A percentile compares a stretch with the other conserved stretches of the same genome.
phyloP scores from a whole-genome alignment of 2,888 invertebrate genomes.

The Polymixis flavicincta region DNA sequence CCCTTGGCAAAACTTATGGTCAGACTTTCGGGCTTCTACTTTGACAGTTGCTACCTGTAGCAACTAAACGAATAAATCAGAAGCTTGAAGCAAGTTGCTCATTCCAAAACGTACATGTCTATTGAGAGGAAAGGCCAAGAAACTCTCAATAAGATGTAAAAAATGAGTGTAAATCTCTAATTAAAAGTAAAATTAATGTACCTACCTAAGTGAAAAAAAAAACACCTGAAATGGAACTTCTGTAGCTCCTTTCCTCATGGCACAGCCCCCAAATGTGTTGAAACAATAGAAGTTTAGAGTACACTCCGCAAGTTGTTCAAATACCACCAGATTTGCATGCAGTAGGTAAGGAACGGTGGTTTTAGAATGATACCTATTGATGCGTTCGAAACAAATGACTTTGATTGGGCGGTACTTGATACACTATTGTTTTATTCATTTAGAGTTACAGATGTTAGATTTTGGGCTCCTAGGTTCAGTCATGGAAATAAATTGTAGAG shows the following conservation, averaged over 20 bases:
- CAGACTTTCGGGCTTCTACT: no score
- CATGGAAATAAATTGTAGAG: no score
- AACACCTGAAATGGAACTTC: slow-evolving; percentile 28
- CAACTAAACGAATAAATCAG: no score
- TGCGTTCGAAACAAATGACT: slow-evolving; percentile 16
- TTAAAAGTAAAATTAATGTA: no score
- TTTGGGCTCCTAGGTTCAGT: not conserved
- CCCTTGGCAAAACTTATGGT: no score
- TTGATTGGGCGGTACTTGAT: slow-evolving; percentile 16
- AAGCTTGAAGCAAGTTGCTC: no score
- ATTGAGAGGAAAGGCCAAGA: no score
- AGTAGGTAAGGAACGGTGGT: slow-evolving; percentile 22
- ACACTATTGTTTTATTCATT: slow-evolving; percentile 19
- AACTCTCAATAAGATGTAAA: no score
- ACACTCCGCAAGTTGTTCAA: slow-evolving; percentile 57
- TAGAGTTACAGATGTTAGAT: slow-evolving; percentile 34
- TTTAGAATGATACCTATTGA: slow-evolving; percentile 43
- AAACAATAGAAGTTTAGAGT: slow-evolving; percentile 58
- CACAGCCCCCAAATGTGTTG: slow-evolving; percentile 41
- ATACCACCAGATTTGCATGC: slow-evolving; percentile 52
- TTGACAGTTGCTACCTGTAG: no score
- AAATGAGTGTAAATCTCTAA: no score
- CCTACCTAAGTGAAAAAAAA: not conserved
- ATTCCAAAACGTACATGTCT: no score
- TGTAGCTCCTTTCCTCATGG: not conserved